Percentiles rank a stretch among this genome's conserved stretches.
Conservation (phyloP, 2,797 vertebrate species). For the Cheirogaleus major region DNA sequence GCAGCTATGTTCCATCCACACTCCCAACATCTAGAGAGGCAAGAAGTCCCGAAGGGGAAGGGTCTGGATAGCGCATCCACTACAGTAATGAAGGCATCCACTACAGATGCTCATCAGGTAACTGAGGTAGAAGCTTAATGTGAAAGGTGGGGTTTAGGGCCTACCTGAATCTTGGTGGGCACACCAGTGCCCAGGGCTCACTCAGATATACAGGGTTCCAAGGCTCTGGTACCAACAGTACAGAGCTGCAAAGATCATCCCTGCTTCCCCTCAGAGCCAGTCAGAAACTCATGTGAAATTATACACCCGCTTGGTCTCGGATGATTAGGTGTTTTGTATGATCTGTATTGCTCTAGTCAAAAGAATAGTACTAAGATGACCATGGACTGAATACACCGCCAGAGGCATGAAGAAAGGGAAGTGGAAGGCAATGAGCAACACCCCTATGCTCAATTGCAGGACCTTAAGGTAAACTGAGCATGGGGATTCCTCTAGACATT, state of each 20-base stretch:
- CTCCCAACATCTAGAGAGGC: neutral
- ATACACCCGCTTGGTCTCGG: neutral
- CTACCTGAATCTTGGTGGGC: neutral
- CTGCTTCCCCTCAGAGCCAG: neutral
- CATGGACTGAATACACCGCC: neutral
- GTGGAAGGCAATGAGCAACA: neutral
- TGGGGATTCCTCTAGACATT: neutral
- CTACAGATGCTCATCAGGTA: neutral
- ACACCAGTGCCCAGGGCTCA: neutral
- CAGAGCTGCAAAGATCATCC: neutral
- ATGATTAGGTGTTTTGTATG: neutral
- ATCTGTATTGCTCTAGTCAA: neutral
- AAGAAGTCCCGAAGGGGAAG: neutral
- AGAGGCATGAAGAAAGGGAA: neutral
- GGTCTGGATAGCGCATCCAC: neutral
- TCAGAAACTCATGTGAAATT: neutral
- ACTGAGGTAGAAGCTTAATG: neutral
- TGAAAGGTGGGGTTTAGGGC: neutral
- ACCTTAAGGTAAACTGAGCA: neutral
- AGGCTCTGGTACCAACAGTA: neutral
- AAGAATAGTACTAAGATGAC: neutral
- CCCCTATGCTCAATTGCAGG: accelerated
- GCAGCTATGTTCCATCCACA: neutral
- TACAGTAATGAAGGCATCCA: neutral
- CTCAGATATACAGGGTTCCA: neutral